Evolutionary conservation across 2,888 invertebrate species (phyloP).

Genomic region (Laspeyria flexula): DNA sequence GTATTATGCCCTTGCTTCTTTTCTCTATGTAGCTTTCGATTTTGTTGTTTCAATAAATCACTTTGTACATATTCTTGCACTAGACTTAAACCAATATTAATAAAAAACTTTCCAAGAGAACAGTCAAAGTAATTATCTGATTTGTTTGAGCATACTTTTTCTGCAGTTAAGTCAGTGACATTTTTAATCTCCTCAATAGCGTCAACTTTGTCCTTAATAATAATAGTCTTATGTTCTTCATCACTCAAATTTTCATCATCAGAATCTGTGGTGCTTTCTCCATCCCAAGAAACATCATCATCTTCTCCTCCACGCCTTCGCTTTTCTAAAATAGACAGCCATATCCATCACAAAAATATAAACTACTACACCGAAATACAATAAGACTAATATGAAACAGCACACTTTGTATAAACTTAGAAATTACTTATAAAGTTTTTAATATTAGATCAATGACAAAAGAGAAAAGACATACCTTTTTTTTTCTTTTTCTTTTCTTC

Average conservation of each 20-base stretch:
- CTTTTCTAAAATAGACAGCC: conserved; percentile 49
- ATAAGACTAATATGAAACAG: too few species aligned
- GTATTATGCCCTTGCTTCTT: conserved; percentile 87
- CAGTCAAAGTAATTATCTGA: conserved; percentile 92
- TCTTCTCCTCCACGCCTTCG: conserved; percentile 69
- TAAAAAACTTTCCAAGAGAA: conserved; percentile 95
- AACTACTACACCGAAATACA: too few species aligned
- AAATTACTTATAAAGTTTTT: too few species aligned
- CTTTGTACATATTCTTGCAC: conserved; percentile 97
- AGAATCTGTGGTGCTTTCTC: conserved; percentile 80
- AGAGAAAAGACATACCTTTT: conserved; percentile 50
- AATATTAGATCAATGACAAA: not conserved
- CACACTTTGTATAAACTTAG: too few species aligned
- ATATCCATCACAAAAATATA: too few species aligned
- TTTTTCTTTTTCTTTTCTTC: conserved; percentile 63
- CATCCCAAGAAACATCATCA: conserved; percentile 87
- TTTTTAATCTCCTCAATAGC: conserved; percentile 81
- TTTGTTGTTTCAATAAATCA: conserved; percentile 95
- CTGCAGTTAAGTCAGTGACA: conserved; percentile 66
- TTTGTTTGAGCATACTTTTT: conserved; percentile 71
- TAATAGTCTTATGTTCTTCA: conserved; percentile 72
- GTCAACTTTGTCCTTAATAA: conserved; percentile 85
- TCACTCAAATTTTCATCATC: conserved; percentile 78
- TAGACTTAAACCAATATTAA: conserved; percentile 95
- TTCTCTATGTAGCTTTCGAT: conserved; percentile 92